Percentiles rank a stretch among this genome's conserved stretches.
phyloP scores from a whole-genome alignment of 2,113 vertebrate species.

The Genyomyrus donnyi region DNA sequence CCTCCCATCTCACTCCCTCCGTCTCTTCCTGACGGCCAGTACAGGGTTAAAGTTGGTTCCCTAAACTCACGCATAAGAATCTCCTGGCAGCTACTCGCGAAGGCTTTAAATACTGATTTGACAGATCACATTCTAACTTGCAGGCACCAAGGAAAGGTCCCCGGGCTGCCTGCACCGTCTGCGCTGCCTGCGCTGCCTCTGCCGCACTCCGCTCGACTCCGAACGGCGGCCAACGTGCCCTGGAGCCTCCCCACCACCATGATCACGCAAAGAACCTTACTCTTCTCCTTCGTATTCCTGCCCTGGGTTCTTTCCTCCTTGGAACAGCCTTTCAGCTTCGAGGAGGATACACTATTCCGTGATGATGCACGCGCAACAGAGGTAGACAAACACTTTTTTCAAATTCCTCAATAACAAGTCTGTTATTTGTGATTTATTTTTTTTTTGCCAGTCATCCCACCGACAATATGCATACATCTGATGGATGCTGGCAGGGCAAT shows the following conservation, averaged over 20 bases:
- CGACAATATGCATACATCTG: not conserved
- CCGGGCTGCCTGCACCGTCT: slow-evolving; percentile 28
- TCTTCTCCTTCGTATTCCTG: slow-evolving; percentile 63
- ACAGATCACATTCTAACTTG: slow-evolving; percentile 69
- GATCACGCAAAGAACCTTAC: slow-evolving; percentile 57
- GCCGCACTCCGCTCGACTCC: slow-evolving; percentile 32
- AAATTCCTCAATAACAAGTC: not conserved
- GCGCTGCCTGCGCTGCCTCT: slow-evolving; percentile 26
- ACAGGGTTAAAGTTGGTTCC: slow-evolving; percentile 84
- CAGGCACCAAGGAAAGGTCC: slow-evolving; percentile 62
- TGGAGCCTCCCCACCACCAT: slow-evolving; percentile 49
- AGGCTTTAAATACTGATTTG: slow-evolving; percentile 94
- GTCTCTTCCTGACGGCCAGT: slow-evolving; percentile 45
- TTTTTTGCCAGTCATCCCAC: not conserved
- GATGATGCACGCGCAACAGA: slow-evolving; percentile 36
- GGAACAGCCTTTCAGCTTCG: slow-evolving; percentile 30
- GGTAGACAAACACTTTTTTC: slow-evolving; percentile 40
- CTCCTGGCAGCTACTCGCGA: slow-evolving; percentile 74
- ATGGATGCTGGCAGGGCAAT: not conserved
- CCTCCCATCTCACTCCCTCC: slow-evolving; percentile 15
- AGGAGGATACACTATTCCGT: slow-evolving; percentile 28
- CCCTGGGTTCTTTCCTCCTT: slow-evolving; percentile 57
- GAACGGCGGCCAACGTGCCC: slow-evolving; percentile 45
- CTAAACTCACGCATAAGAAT: slow-evolving; percentile 69
- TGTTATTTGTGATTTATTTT: not conserved